phyloP scores from a whole-genome alignment of 2,888 invertebrate species.

The Microplitis manilae region DNA sequence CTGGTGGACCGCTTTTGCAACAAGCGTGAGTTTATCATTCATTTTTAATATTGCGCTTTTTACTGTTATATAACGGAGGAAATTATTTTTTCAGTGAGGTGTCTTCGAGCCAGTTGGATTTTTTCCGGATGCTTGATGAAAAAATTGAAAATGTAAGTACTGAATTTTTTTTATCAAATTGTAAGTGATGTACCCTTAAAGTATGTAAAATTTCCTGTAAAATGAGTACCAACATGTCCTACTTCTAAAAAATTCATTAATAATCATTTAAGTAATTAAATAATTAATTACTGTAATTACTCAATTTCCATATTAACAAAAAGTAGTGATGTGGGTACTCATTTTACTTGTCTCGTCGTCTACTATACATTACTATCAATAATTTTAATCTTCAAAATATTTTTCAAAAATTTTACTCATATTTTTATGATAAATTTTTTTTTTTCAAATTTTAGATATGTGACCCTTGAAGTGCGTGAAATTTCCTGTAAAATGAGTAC shows the following conservation, averaged over 20 bases:
- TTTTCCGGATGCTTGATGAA: conserved; percentile 93
- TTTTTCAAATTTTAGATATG: too few species aligned
- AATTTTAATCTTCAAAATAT: too few species aligned
- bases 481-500: not conserved
- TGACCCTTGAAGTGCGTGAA: not conserved
- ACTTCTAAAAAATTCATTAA: not conserved
- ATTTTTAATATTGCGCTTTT: conserved; percentile 12
- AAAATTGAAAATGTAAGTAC: conserved; percentile 88
- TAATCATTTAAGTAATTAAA: too few species aligned
- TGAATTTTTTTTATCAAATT: too few species aligned
- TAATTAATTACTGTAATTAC: too few species aligned
- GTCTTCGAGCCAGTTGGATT: conserved; percentile 91
- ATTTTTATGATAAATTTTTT: too few species aligned
- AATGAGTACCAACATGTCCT: not conserved
- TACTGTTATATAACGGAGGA: not conserved
- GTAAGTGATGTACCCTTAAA: not conserved
- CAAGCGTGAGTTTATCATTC: conserved; percentile 72
- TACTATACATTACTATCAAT: too few species aligned
- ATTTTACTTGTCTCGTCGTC: too few species aligned
- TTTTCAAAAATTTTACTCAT: too few species aligned
- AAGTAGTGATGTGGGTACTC: too few species aligned
- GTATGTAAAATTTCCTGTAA: not conserved
- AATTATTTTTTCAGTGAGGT: conserved; percentile 78
- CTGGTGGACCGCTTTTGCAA: conserved; percentile 74
- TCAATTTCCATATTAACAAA: too few species aligned